Evolutionary conservation across 2,888 invertebrate genomes (phyloP), one percentile per base, ranked within the genome.

Genomic region (Syrphus vitripennis): DNA sequence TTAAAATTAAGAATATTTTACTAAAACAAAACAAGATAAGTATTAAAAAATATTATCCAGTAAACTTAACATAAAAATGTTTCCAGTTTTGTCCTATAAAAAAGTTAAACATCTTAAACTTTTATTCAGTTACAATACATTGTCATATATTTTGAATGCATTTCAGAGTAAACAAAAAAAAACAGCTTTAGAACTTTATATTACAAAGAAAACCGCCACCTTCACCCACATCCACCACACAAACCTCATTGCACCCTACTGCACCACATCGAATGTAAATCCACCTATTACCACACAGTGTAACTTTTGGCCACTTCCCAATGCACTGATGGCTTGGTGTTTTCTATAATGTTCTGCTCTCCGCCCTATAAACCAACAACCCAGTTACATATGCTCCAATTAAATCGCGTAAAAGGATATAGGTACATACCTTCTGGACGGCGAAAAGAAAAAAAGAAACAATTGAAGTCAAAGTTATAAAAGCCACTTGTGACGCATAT

Each of bases 341-440:
- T 34, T 67, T 37, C 24, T 16, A 40, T 31, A 42, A 59, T 45
- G 21, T 72, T 42, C 2, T 57, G 24, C 34, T 37, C 50, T n/a
- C 26, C 31, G 24, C 31, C n/a, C n/a, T n/a, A n/a, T n/a, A n/a
- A 16, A 48, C 37, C 59, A 80, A 80, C 55, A 67, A 75, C 53
- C 84, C 69, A 72, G 81, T 84, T 86, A 74, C 82, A 86, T 86
- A 70, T 82, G 86, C 86, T 86, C 86, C 77, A 86, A 82, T 86
- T 82, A 78, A 78, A 70, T 63, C 45, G 53, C 69, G 72, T 63
- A 74, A 77, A 67, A 53, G 53, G 61, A 21, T 12, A 16, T n/a
- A 9, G 5, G 26, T n/a, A 31, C 34, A 9, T 55, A 63, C 1
- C 45, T 65, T 45, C 21, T 45, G 45, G 24, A 37, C 37, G 59